phyloP scores from a whole-genome alignment of 2,113 vertebrate species.

The Eonycteris spelaea region DNA sequence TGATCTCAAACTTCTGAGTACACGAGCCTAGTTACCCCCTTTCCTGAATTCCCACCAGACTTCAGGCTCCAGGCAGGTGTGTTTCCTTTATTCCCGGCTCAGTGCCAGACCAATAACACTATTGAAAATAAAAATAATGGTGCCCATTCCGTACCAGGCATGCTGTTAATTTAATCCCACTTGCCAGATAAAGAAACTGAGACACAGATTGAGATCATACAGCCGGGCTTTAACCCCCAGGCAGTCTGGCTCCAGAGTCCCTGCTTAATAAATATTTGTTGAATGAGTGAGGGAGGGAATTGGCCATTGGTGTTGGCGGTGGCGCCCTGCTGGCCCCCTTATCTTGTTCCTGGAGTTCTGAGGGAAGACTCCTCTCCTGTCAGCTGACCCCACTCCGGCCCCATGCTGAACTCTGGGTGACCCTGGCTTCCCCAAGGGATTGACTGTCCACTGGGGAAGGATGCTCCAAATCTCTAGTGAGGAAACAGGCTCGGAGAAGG shows the following conservation, averaged over 20 bases:
- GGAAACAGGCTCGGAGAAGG: background rate
- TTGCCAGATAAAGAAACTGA: conserved; percentile 15
- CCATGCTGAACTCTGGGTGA: conserved; percentile 59
- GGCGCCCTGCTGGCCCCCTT: conserved; percentile 56
- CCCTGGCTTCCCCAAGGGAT: background rate
- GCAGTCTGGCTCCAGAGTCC: conserved; percentile 49
- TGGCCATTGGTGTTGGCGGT: background rate
- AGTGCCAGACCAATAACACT: background rate
- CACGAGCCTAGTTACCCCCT: accelerated
- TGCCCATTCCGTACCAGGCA: accelerated
- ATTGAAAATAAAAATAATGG: background rate
- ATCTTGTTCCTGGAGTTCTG: conserved; percentile 63
- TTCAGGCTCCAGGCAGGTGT: background rate
- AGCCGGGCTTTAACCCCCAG: background rate
- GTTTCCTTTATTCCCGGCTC: background rate
- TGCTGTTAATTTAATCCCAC: background rate
- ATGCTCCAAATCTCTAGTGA: background rate
- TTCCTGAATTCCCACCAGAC: background rate
- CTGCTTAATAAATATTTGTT: conserved; percentile 68
- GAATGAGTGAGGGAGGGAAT: background rate
- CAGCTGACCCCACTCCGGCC: conserved; percentile 31
- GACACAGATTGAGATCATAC: background rate
- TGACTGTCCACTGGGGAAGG: background rate
- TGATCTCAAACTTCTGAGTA: background rate
- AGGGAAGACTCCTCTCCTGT: conserved; percentile 8